Conservation (phyloP, 2,888 invertebrate genomes). For the Drosophila setosimentum region DNA sequence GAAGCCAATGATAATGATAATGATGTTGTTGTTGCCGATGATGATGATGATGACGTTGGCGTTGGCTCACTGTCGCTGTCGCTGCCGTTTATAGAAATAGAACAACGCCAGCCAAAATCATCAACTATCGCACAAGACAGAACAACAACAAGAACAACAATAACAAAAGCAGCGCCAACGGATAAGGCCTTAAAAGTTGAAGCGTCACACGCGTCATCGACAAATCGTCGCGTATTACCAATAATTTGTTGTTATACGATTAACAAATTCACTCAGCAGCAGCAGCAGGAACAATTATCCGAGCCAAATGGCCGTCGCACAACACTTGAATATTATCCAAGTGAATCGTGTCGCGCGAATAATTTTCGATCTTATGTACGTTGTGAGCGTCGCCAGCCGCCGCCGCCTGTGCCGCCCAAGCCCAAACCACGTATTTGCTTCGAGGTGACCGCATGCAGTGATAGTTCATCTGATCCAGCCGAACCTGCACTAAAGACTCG, state of each 20-base stretch:
- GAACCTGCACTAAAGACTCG: conserved; percentile 69
- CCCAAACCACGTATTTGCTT: conserved; percentile 51
- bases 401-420: conserved; percentile 69
- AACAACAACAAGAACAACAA: conserved; percentile 51
- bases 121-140: conserved; percentile 56
- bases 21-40: conserved; percentile 34
- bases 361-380: conserved; percentile 38
- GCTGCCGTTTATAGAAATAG: conserved; percentile 77
- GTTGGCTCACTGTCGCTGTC: conserved; percentile 54
- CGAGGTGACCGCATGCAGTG: conserved; percentile 50
- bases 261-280: conserved; percentile 59
- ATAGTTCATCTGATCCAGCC: conserved; percentile 13
- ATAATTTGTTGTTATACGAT: conserved; percentile 83
- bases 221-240: conserved; percentile 73
- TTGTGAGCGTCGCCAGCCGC: conserved; percentile 49
- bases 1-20: conserved; percentile 58
- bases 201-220: conserved; percentile 65
- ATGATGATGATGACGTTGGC: conserved; percentile 67
- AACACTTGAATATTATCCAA: conserved; percentile 22
- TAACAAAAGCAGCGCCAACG: conserved; percentile 48
- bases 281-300: conserved; percentile 12
- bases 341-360: conserved; percentile 38
- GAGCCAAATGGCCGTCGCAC: neutral
- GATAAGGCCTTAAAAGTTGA: conserved; percentile 56
- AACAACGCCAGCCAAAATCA: conserved; percentile 70